Percentiles rank a stretch among this genome's conserved stretches.
Conservation (phyloP, 2,113 vertebrate genomes). For the Siniperca knerii region DNA sequence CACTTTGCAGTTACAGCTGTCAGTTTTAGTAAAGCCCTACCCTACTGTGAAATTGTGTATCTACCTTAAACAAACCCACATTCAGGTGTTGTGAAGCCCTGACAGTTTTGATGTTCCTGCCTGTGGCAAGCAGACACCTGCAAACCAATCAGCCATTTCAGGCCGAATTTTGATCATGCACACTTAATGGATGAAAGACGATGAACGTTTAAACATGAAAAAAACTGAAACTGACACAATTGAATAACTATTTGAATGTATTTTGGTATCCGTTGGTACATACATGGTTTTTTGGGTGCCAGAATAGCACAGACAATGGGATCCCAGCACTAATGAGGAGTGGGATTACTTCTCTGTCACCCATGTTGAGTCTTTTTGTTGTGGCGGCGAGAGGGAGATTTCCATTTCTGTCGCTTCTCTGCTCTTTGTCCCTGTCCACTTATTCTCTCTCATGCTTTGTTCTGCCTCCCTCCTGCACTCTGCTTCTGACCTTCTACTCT, state of each 20-base stretch:
- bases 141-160: background rate
- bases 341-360: conserved; percentile 55
- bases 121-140: background rate
- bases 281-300: conserved; percentile 11
- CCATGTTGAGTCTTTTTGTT: conserved; percentile 56
- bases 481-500: conserved; percentile 44
- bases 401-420: conserved; percentile 59
- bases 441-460: conserved; percentile 41
- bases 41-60: background rate
- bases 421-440: conserved; percentile 63
- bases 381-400: conserved; percentile 51
- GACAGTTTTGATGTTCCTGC: background rate
- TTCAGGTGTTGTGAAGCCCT: conserved; percentile 23
- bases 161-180: background rate
- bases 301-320: conserved; percentile 14
- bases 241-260: conserved; percentile 15
- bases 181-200: background rate
- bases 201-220: background rate
- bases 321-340: conserved; percentile 59
- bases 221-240: background rate
- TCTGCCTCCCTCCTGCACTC: conserved; percentile 27
- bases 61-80: background rate
- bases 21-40: background rate
- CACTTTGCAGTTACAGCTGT: conserved; percentile 14
- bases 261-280: background rate